phyloP scores from a whole-genome alignment of 2,888 invertebrate species.

The Tiphia femorata region DNA sequence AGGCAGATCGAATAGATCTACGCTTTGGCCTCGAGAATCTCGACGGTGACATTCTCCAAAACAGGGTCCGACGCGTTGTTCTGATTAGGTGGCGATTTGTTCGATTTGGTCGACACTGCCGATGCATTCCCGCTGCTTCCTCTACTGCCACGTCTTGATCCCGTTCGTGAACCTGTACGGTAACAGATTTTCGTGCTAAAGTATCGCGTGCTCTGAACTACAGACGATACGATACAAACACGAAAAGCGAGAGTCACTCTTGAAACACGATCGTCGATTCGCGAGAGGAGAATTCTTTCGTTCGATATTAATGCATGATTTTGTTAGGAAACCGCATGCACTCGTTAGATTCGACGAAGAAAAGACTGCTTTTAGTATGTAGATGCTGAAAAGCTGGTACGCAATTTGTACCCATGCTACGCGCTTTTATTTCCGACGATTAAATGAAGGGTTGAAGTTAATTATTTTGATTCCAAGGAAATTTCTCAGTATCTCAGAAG shows the following conservation, averaged over 20 bases:
- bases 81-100: conserved; percentile 67
- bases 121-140: conserved; percentile 82
- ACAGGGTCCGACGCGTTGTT: conserved; percentile 51
- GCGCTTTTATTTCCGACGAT: too few species aligned
- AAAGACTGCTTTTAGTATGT: too few species aligned
- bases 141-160: conserved; percentile 80
- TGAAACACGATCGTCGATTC: conserved; percentile 38
- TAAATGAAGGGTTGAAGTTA: too few species aligned
- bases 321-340: too few species aligned
- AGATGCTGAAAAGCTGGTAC: too few species aligned
- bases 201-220: conserved; percentile 46
- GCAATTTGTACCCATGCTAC: too few species aligned
- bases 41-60: conserved; percentile 79
- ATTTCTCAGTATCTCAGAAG: too few species aligned
- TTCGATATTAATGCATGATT: too few species aligned
- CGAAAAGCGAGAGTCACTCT: conserved; percentile 41
- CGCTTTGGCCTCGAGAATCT: conserved; percentile 79
- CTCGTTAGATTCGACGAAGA: too few species aligned
- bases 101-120: conserved; percentile 79
- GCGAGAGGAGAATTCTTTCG: conserved; percentile 20
- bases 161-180: conserved; percentile 72
- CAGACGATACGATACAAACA: conserved; percentile 39
- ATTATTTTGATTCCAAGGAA: too few species aligned
- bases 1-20: conserved; percentile 55
- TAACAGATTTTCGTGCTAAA: conserved; percentile 56